phyloP scores from a whole-genome alignment of 2,113 vertebrate genomes.

The Ellobius talpinus region DNA sequence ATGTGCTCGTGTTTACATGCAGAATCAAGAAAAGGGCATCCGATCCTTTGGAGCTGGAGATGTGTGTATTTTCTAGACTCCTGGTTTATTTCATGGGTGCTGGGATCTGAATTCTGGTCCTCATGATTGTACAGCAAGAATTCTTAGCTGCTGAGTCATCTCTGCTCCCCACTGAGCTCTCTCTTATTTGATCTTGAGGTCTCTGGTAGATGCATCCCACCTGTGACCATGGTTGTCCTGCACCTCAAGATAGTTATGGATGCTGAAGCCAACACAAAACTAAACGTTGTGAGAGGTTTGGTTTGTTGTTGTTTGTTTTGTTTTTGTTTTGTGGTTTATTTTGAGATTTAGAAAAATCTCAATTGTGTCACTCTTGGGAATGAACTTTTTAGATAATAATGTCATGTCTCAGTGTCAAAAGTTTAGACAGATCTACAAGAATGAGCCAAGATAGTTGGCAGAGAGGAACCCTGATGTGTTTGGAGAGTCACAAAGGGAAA shows the following conservation, averaged over 20 bases:
- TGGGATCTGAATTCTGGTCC: neutral
- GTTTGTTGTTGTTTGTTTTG: too few species aligned
- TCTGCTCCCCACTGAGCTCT: neutral
- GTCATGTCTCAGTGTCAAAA: neutral
- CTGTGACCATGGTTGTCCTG: neutral
- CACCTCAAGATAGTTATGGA: neutral
- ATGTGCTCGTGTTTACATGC: neutral
- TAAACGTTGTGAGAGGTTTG: neutral
- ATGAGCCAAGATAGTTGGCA: neutral
- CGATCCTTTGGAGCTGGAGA: neutral
- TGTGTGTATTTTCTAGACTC: too few species aligned
- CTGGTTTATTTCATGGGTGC: neutral
- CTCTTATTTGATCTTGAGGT: neutral
- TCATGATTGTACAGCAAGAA: neutral
- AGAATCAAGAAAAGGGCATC: neutral
- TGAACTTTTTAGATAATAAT: neutral
- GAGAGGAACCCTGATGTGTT: neutral
- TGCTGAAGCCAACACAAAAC: neutral
- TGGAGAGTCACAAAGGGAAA: neutral
- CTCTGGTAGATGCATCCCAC: neutral
- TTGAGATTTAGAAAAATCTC: neutral
- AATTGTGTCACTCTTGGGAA: neutral
- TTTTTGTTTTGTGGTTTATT: neutral
- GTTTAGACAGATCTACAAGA: neutral
- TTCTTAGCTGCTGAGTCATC: neutral